These are phyloP conservation scores for Eupeodes latifasciatus DNA, from an alignment of 2,888 invertebrate genomes.

Conservation along the genomic window DNA sequence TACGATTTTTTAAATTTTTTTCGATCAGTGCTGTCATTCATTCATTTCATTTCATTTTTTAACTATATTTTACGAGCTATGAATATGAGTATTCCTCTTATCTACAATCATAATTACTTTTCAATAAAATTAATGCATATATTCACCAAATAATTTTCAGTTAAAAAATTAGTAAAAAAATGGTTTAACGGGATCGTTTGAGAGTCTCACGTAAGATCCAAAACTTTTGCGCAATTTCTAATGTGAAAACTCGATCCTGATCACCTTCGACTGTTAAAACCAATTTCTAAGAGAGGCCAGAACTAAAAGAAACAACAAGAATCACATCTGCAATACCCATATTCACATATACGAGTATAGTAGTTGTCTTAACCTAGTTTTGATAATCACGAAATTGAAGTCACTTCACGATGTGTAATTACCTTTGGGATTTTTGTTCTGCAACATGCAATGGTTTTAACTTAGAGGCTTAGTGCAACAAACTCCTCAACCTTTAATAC, in stretches of 20 bases:
- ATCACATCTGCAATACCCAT: background rate
- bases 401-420: conserved; percentile 79
- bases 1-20: too few relatives aligned
- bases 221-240: conserved; percentile 54
- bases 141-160: too few relatives aligned
- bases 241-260: conserved; percentile 41
- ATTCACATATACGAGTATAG: conserved; percentile 18
- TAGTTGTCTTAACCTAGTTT: conserved; percentile 80
- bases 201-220: background rate
- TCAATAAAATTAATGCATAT: too few relatives aligned
- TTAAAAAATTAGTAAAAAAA: too few relatives aligned
- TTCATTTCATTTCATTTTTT: too few relatives aligned
- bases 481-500: conserved; percentile 63
- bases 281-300: background rate
- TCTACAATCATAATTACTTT: too few relatives aligned
- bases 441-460: conserved; percentile 9
- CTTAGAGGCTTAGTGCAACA: conserved; percentile 21
- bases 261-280: conserved; percentile 26
- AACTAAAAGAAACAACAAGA: conserved; percentile 3
- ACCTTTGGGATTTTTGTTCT: conserved; percentile 78
- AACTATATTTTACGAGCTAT: too few relatives aligned
- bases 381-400: conserved; percentile 80
- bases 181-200: background rate
- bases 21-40: too few relatives aligned
- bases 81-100: too few relatives aligned